These are phyloP conservation scores for Nomada hirtipes DNA, from an alignment of 2,888 invertebrate species.

Conservation along the genomic window DNA sequence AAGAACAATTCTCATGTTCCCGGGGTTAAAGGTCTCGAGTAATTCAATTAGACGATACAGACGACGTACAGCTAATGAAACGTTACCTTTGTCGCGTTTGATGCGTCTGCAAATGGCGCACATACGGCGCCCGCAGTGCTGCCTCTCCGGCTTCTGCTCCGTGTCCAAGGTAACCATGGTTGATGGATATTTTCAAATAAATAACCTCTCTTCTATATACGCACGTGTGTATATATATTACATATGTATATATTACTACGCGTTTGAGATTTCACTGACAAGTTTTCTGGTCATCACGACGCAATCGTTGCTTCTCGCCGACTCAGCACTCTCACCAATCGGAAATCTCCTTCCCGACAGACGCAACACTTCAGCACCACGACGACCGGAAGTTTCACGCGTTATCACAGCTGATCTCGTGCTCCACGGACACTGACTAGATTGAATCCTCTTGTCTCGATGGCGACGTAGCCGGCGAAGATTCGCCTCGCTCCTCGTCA, in stretches of 20 bases:
- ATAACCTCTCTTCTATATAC: constrained; percentile 20
- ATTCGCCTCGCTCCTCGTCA: constrained; percentile 42
- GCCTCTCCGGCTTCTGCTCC: constrained; percentile 83
- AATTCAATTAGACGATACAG: too few species aligned
- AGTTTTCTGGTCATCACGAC: constrained; percentile 18
- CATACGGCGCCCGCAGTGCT: constrained; percentile 83
- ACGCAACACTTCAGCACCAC: neutral
- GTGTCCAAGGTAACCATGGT: constrained; percentile 84
- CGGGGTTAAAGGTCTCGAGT: too few species aligned
- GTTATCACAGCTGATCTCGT: constrained; percentile 44
- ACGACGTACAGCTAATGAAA: neutral
- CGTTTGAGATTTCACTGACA: constrained; percentile 20
- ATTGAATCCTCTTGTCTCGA: constrained; percentile 41
- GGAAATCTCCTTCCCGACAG: neutral
- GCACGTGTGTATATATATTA: constrained; percentile 9
- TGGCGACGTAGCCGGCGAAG: constrained; percentile 30
- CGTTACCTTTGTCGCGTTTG: constrained; percentile 83
- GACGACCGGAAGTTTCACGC: constrained; percentile 4
- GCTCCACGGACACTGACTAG: constrained; percentile 51
- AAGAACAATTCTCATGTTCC: too few species aligned
- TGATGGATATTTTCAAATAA: constrained; percentile 43
- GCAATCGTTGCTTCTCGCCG: neutral
- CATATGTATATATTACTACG: constrained; percentile 6
- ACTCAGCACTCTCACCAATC: constrained; percentile 14
- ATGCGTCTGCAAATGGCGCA: constrained; percentile 83